Evolutionary conservation across 2,888 invertebrate genomes (phyloP), one percentile per base, ranked within the genome.

Genomic region (Molorchus minor): DNA sequence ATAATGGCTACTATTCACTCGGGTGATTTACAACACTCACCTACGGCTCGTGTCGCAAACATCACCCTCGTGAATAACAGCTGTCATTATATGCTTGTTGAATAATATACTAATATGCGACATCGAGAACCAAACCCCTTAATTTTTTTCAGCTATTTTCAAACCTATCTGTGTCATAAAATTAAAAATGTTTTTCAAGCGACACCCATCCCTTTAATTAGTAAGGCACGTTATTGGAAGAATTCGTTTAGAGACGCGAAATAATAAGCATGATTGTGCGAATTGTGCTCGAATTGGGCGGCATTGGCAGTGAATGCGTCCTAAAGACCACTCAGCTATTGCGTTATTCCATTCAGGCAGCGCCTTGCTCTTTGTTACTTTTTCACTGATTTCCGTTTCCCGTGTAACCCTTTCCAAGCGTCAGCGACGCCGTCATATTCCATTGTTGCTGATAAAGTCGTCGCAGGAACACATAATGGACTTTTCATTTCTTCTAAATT

Each of bases 341-440:
- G 74, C 76, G 75, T 75, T 76, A 76, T 74, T 75, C 72, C 70
- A 74, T 75, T 75, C 76, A 70, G 69, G 65, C 66, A 69, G 71
- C 72, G 71, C 71, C 71, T 70, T 67, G 62, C 59, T 67, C 71
- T 71, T 71, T 73, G 72, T 74, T 72, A 72, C 67, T 76, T 76
- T 74, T 77, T 76, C 75, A 72, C 73, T 76, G 75, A 77, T 75
- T 77, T 77, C 76, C 76, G 76, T 73, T 72, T 75, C 73, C 74
- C 74, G 75, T 75, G 73, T 73, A 78, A 78, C 78, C 78, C 78
- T 77, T 78, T 77, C 73, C 68, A 65, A 72, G 69, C 70, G 74
- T 69, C 72, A 71, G 73, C 71, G 69, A 41, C 52, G 73, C 70
- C 68, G 71, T 70, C 74, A 72, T 66, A 66, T 65, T 67, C 67